Evolutionary conservation across 1,140 invertebrate genomes (phyloP).

Genomic region (Drosophila ogumai): DNA sequence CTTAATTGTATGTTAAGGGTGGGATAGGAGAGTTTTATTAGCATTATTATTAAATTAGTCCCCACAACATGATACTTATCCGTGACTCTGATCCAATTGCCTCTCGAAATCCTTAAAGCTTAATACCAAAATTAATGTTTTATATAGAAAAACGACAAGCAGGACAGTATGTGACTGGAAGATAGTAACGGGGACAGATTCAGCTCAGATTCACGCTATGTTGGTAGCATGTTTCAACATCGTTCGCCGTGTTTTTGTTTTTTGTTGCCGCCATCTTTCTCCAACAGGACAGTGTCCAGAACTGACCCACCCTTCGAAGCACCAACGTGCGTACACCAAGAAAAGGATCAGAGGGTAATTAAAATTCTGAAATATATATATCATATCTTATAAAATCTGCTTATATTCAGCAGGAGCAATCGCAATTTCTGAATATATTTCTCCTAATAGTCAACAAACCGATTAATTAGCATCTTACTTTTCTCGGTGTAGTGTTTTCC

Average conservation of each 20-base stretch:
- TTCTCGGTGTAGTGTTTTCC: conserved; percentile 1
- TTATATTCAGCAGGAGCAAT: too few species aligned
- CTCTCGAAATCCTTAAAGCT: background rate
- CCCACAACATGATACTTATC: background rate
- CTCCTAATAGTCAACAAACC: background rate
- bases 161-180: conserved; percentile 9
- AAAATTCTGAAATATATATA: background rate
- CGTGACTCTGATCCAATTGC: background rate
- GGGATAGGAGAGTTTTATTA: background rate
- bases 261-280: background rate
- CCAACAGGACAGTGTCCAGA: conserved; percentile 12
- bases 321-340: background rate
- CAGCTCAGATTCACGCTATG: conserved; percentile 45
- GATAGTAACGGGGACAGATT: background rate
- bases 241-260: conserved; percentile 42
- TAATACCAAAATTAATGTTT: background rate
- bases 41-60: too few species aligned
- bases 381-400: too few species aligned
- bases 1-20: background rate
- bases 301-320: background rate
- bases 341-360: background rate
- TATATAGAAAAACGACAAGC: conserved; percentile 12
- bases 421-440: too few species aligned
- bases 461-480: background rate
- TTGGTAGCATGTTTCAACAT: conserved; percentile 43